These are phyloP conservation scores for Heteromormyrus szaboi DNA, from an alignment of 2,797 vertebrate genomes.

Conservation along the genomic window DNA sequence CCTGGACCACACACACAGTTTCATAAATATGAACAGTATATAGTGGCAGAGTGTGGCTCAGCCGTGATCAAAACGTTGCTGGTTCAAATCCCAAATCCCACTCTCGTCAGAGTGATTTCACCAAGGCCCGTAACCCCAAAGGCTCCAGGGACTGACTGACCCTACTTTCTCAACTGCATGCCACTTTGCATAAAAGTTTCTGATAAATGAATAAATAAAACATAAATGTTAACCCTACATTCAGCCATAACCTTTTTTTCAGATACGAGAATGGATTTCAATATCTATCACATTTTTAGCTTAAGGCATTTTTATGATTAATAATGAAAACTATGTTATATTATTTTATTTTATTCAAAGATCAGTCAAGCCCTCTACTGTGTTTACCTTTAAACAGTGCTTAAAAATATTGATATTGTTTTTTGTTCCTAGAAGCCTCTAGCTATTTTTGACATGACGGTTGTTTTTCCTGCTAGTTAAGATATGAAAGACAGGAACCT, in stretches of 20 bases:
- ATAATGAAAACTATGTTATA: not conserved
- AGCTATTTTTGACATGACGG: not conserved
- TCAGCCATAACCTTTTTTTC: slow-evolving; percentile 1
- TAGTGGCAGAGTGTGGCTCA: not conserved
- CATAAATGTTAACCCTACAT: not conserved
- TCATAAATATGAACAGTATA: not conserved
- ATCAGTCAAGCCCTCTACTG: not conserved
- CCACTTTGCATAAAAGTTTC: not conserved
- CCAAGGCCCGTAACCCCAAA: not conserved
- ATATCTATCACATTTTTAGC: not conserved
- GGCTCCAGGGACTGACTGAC: not conserved
- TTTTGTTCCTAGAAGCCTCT: not conserved
- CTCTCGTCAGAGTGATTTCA: not conserved
- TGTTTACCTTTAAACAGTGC: not conserved
- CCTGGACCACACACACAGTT: not conserved
- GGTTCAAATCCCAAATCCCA: not conserved
- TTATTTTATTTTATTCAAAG: slow-evolving; percentile 1
- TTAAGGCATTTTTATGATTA: not conserved
- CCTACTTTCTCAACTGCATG: not conserved
- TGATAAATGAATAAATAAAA: not conserved
- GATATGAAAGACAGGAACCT: not conserved
- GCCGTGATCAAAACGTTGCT: not conserved
- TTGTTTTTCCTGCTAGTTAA: not conserved
- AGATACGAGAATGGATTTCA: not conserved
- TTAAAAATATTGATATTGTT: slow-evolving; percentile 1